Evolutionary conservation across 2,113 vertebrate species (phyloP), one percentile per base, ranked within the genome.

Genomic region (Pygoscelis adeliae): DNA sequence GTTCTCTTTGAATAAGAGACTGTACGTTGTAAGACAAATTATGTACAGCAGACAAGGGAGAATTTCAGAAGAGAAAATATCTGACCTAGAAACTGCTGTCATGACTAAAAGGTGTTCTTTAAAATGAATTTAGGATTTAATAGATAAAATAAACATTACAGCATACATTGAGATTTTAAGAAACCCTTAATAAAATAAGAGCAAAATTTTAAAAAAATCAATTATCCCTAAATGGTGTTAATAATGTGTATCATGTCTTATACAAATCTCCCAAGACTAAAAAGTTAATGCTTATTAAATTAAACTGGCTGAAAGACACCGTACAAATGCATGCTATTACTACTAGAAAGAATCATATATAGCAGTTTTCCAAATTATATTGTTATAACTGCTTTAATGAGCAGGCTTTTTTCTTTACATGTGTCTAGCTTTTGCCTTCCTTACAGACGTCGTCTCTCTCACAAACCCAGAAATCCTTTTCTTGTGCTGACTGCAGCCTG

Each of bases 21-120:
- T 47, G 53, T 55, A 63, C 16, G 10, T 56, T 93, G 80, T 90
- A 95, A 89, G 72, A 89, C 55, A 96, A 94, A 95, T 80, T 81
- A 88, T 26, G 20, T 87, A 73, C 42, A 96, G 55, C 63, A 91
- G 86, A 63, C 44, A 53, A 53, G 55, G 38, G 69, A 89, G 56
- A 89, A 89, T 67, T 84, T 79, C 89, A 61, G 69, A 53, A 82
- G 46, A 66, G n/a, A 63, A 89, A 90, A 53, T n/a, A 40, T 49
- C 72, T 87, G 93, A 87, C 86, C 89, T 78, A 93, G 69, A 95
- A 91, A 87, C 23, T 56, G 29, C 29, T 92, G 58, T 83, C 73
- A n/a, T 72, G 66, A 38, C 34, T 81, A 4, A 49, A 78, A 87
- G 12, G 4, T 52, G 13, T 85, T 65, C 19, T 89, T 87, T 71